These are phyloP conservation scores for Lobophora halterata DNA, from an alignment of 2,888 invertebrate genomes.

Conservation along the genomic window DNA sequence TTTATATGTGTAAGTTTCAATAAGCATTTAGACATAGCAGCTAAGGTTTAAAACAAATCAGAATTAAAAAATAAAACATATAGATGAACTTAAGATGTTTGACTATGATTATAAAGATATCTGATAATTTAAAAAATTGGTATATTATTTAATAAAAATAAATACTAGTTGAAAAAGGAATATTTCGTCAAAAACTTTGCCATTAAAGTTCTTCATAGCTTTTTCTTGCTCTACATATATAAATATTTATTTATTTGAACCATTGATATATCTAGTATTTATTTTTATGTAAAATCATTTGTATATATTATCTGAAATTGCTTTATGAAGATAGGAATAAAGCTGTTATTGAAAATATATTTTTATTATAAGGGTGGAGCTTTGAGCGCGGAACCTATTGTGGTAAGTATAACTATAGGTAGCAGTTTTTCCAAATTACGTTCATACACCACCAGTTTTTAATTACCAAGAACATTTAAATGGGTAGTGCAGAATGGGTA, in stretches of 20 bases:
- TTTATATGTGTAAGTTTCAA: not conserved
- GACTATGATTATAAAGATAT: too few species aligned
- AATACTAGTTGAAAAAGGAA: too few species aligned
- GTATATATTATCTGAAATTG: not conserved
- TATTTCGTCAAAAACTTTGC: not conserved
- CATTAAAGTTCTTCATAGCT: not conserved
- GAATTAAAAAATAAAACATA: constrained; percentile 4
- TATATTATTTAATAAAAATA: too few species aligned
- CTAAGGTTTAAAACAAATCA: constrained; percentile 22
- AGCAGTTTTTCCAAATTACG: constrained; percentile 15
- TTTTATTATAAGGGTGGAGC: constrained; percentile 86
- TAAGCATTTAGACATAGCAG: constrained; percentile 53
- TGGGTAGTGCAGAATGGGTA: too few species aligned
- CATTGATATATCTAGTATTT: constrained; percentile 1
- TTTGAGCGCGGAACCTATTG: constrained; percentile 96
- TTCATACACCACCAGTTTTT: too few species aligned
- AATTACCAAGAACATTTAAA: too few species aligned
- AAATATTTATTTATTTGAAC: constrained; percentile 1
- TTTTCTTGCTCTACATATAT: constrained; percentile 6
- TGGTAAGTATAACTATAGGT: constrained; percentile 87
- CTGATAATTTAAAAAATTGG: too few species aligned
- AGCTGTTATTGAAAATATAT: constrained; percentile 26
- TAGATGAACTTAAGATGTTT: not conserved
- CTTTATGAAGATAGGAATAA: constrained; percentile 15
- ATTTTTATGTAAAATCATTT: not conserved